Conservation (phyloP, 2,113 vertebrate species). For the Rhombomys opimus region DNA sequence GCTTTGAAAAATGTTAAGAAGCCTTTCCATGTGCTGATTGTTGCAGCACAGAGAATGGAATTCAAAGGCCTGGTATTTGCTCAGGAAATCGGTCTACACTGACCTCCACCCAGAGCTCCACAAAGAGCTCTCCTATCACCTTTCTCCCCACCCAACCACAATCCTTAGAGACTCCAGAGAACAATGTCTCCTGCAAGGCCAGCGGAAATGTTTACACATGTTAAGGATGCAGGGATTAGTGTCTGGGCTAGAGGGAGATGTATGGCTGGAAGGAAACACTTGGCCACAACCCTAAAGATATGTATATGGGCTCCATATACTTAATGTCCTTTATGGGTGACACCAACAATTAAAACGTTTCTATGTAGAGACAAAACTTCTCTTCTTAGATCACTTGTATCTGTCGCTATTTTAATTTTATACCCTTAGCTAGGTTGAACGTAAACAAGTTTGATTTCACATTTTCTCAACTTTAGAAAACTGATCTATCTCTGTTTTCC, state of each 20-base stretch:
- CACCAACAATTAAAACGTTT: background rate
- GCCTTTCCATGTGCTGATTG: background rate
- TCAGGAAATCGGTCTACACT: background rate
- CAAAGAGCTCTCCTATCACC: fast-evolving
- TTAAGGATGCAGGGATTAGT: background rate
- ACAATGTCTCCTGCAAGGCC: background rate
- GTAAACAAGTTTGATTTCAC: background rate
- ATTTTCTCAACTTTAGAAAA: background rate
- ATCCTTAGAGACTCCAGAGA: background rate
- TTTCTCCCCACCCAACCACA: background rate
- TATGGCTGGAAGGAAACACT: background rate
- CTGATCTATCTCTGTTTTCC: background rate
- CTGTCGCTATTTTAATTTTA: background rate
- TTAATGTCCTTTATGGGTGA: too few relatives aligned
- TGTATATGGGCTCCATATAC: background rate
- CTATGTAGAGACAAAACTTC: background rate
- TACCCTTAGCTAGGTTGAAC: background rate
- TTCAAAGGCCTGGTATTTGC: background rate
- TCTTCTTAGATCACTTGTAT: background rate
- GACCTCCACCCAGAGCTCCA: background rate
- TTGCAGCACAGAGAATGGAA: background rate
- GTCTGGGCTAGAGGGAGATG: background rate
- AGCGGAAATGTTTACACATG: background rate
- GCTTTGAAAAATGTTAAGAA: background rate
- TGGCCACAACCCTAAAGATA: background rate